Evolutionary conservation across 2,888 invertebrate genomes (phyloP), one percentile per base, ranked within the genome.

Genomic region (Bombyx huttoni): DNA sequence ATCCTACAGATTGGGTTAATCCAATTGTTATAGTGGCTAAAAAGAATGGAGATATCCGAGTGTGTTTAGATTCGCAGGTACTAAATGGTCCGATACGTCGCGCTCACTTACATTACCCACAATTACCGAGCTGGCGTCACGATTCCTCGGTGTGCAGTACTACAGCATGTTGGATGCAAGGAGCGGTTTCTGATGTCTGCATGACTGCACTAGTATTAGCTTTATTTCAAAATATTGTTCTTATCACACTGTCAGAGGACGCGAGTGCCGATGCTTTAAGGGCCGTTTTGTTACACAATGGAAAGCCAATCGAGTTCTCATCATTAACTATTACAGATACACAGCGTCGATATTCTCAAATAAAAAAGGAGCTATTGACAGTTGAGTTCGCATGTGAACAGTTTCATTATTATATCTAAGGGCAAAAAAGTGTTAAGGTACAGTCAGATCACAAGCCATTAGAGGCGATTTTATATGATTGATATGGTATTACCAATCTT

Each of bases 381-480:
- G 55, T 59, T 1, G 55, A 56, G 0, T 61, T 59, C 47, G 59
- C 50, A 1, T 59, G 56, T 24, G 49, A 14, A n/a, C 50, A n/a
- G n/a, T n/a, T n/a, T n/a, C n/a, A n/a, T n/a, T n/a, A n/a, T n/a
- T n/a, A n/a, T n/a, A n/a, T n/a, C n/a, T n/a, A n/a, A n/a, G 61
- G 59, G n/a, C 59, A 57, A 35, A 46, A 46, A 50, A 12, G 34
- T 13, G 50, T 50, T 10, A 40, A 13, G n/a, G 62, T 73, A 2
- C 54, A 67, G 48, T 62, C 58, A 34, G 70, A 75, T 54, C 70
- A 75, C 50, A 68, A 69, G 52, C 68, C 68, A 34, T 58, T 59
- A 0, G 60, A 62, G 1, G 13, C 13, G 13, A 47, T 47, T 47
- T 47, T 47, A 3, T 58, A 57, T 46, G 53, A 58, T 8, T 35